Conservation (phyloP, 1,140 invertebrate genomes). For the Pseudomyrmex dendroicus region DNA sequence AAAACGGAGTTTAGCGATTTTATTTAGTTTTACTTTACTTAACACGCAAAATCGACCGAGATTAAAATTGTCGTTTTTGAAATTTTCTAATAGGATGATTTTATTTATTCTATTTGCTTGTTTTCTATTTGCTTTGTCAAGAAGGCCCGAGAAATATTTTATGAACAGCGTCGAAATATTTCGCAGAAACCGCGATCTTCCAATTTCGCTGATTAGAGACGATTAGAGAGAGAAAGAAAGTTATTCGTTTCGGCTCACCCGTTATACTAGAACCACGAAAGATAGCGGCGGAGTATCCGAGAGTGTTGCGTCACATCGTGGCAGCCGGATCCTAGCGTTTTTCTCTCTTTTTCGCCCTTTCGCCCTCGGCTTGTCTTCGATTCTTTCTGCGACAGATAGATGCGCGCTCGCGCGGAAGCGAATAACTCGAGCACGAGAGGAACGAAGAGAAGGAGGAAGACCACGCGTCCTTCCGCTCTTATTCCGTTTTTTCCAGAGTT, state of each 20-base stretch:
- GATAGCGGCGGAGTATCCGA: conserved; percentile 53
- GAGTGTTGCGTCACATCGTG: conserved; percentile 57
- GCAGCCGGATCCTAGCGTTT: conserved; percentile 48
- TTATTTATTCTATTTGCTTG: background rate
- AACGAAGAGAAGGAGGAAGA: conserved; percentile 46
- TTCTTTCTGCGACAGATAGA: conserved; percentile 57
- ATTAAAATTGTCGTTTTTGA: no score
- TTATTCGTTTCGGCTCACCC: conserved; percentile 10
- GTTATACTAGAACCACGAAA: conserved; percentile 37
- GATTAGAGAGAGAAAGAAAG: no score
- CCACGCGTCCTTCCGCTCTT: conserved; percentile 32
- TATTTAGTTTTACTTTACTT: no score
- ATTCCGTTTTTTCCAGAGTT: conserved; percentile 23
- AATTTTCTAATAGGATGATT: background rate
- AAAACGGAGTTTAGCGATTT: no score
- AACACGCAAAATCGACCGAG: no score
- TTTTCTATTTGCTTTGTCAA: no score
- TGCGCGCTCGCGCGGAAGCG: conserved; percentile 60
- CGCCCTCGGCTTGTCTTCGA: conserved; percentile 53
- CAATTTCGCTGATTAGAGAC: background rate
- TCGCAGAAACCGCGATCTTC: background rate
- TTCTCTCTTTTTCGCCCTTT: conserved; percentile 46
- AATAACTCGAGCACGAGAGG: conserved; percentile 55
- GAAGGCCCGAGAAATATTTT: no score
- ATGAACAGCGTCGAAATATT: background rate